Base-by-base conservation (phyloP, 2,797 vertebrate species). In the Epinephelus coioides region DNA sequence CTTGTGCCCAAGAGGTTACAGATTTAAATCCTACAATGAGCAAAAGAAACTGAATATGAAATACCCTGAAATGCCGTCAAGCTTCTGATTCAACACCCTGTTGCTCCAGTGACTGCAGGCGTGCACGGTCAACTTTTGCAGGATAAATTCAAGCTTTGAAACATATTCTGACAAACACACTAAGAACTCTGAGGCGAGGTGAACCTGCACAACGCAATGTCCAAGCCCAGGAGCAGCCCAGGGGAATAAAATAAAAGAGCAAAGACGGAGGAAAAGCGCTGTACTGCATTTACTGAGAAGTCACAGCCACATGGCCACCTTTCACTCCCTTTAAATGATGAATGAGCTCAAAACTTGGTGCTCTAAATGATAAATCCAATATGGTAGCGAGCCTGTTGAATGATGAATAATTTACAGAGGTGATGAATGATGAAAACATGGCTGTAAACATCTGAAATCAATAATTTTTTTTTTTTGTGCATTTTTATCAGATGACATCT, bases 321-420 rank as follows among this genome's bases (percentile, higher is more conserved):
- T 53, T 56, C 38, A 27, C 49, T 73, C 49, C 19, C 43, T 64
- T 68, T 68, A 73, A 78, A 70, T 70, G 57, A 82, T 72, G 49
- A 75, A 60, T 47, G 68, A 34, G 60, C 55, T 27, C 10, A 15
- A 61, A 13, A 18, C 21, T 57, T 51, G 27, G 38, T 30, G 17
- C 19, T 49, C 30, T 15, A 4, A 65, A 55, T 63, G 19, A 55
- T 21, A 19, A 59, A 69, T 43, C 27, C 63, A 66, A 64, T 8
- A 1, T 8, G 34, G 34, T 34, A 34, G 34, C 34, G 34, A 34
- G 34, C 4, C 23, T 74, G 44, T 46, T 65, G 2, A 38, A 70
- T 15, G 21, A 34, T 60, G 12, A 30, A 53, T 43, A 21, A 51
- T 13, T 49, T 25, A 13, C 61, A 38, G 14, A 43, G 19, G 27